phyloP scores from a whole-genome alignment of 2,113 vertebrate species.

The Globicephala melas region DNA sequence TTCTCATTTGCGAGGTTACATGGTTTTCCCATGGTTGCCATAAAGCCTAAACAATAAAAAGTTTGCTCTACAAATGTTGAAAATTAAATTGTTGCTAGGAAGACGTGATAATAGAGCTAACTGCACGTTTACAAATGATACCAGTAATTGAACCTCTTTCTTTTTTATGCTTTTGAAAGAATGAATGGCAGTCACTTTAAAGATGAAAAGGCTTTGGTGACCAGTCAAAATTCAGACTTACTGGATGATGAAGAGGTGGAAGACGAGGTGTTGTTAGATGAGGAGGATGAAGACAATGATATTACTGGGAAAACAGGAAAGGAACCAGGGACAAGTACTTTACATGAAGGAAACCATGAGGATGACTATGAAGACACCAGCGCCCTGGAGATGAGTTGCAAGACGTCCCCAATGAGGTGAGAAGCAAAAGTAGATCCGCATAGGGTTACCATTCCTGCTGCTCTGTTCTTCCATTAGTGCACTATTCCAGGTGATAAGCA shows the following conservation, averaged over 20 bases:
- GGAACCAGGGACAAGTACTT: slow-evolving; percentile 80
- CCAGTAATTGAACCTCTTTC: neutral
- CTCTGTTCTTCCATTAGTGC: neutral
- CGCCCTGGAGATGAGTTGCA: slow-evolving; percentile 90
- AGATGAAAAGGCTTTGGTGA: slow-evolving; percentile 90
- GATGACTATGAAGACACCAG: slow-evolving; percentile 89
- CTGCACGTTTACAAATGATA: neutral
- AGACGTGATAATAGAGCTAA: neutral
- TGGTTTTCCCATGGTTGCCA: slow-evolving; percentile 15
- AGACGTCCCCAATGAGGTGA: slow-evolving; percentile 92
- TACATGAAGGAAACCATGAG: slow-evolving; percentile 85
- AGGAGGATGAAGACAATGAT: slow-evolving; percentile 90
- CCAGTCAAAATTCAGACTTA: slow-evolving; percentile 88
- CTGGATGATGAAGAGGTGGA: slow-evolving; percentile 94
- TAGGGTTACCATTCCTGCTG: neutral
- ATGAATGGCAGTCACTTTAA: slow-evolving; percentile 93
- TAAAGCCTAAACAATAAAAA: neutral
- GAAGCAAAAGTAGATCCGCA: neutral
- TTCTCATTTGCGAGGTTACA: neutral
- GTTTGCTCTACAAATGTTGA: neutral
- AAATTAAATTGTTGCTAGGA: neutral
- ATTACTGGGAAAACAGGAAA: slow-evolving; percentile 83
- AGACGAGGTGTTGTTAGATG: slow-evolving; percentile 91
- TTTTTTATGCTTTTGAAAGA: slow-evolving; percentile 78
- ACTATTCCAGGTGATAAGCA: neutral